phyloP scores from a whole-genome alignment of 2,888 invertebrate genomes.

The Erannis defoliaria region DNA sequence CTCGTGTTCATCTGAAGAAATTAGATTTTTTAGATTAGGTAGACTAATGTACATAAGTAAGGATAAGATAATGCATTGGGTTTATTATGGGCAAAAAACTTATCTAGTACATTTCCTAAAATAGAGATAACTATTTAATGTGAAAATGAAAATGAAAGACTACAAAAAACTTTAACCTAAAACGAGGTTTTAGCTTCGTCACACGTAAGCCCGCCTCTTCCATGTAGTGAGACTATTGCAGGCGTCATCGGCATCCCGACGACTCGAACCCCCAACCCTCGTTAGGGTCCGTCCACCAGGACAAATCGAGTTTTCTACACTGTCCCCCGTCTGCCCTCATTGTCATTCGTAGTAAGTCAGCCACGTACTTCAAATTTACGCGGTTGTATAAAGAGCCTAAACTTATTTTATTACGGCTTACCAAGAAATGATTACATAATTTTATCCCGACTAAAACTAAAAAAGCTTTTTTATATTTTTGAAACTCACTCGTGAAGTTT shows the following conservation, averaged over 20 bases:
- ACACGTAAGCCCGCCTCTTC: slow-evolving; percentile 70
- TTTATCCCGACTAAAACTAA: slow-evolving; percentile 4
- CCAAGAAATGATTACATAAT: slow-evolving; percentile 10
- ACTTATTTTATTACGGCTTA: slow-evolving; percentile 31
- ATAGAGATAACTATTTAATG: too few relatives aligned
- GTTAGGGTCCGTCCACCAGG: slow-evolving; percentile 65
- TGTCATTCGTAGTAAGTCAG: slow-evolving; percentile 59
- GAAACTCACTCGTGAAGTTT: slow-evolving; percentile 26
- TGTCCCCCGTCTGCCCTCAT: slow-evolving; percentile 52
- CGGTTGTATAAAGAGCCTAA: slow-evolving; percentile 15
- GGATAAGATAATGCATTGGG: too few relatives aligned
- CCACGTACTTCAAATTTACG: slow-evolving; percentile 48
- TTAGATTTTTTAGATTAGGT: too few relatives aligned
- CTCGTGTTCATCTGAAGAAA: too few relatives aligned
- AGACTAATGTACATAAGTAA: too few relatives aligned
- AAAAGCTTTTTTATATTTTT: slow-evolving; percentile 4
- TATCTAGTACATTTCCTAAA: too few relatives aligned
- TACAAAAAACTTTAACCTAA: slow-evolving; percentile 36
- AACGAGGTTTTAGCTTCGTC: slow-evolving; percentile 54
- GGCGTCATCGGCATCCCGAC: slow-evolving; percentile 59
- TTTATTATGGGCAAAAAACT: too few relatives aligned
- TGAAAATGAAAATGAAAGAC: neutral
- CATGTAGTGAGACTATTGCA: slow-evolving; percentile 65
- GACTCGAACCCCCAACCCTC: slow-evolving; percentile 61
- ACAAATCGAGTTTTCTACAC: slow-evolving; percentile 69